Conservation (phyloP, 2,888 invertebrate species). For the Agelastica alni region DNA sequence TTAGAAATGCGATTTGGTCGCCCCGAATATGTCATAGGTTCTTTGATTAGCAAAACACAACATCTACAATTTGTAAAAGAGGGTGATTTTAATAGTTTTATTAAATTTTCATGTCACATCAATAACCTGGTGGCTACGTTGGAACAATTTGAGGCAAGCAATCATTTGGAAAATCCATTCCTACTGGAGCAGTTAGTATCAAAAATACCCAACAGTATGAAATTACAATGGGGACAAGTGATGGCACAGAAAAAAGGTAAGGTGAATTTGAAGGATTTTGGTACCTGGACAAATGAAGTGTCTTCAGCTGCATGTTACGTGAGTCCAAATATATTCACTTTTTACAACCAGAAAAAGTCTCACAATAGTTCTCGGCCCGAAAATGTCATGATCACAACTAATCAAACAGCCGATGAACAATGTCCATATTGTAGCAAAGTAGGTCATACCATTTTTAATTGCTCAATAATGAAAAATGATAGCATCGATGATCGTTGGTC, state of each 20-base stretch:
- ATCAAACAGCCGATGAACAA: not conserved
- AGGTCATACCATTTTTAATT: too few relatives aligned
- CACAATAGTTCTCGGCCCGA: not conserved
- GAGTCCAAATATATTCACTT: not conserved
- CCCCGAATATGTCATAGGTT: not conserved
- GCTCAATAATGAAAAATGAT: too few relatives aligned
- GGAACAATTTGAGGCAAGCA: not conserved
- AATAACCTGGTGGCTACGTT: conserved; percentile 10
- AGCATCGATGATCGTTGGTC: not conserved
- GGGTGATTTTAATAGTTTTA: not conserved
- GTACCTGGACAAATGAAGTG: too few relatives aligned
- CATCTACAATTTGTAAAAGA: not conserved
- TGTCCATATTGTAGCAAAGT: not conserved
- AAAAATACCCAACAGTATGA: not conserved
- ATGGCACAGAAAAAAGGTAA: too few relatives aligned
- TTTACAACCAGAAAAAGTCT: not conserved
- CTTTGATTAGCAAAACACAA: not conserved
- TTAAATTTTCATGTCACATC: conserved; percentile 3
- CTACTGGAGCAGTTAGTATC: not conserved
- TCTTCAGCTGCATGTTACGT: not conserved
- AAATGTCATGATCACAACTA: not conserved
- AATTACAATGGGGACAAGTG: not conserved
- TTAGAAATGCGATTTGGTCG: conserved; percentile 2
- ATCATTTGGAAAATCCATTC: not conserved
- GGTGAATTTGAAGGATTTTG: not conserved